Evolutionary conservation across 2,113 vertebrate species (phyloP).

Genomic region (Oreocharis arfaki): DNA sequence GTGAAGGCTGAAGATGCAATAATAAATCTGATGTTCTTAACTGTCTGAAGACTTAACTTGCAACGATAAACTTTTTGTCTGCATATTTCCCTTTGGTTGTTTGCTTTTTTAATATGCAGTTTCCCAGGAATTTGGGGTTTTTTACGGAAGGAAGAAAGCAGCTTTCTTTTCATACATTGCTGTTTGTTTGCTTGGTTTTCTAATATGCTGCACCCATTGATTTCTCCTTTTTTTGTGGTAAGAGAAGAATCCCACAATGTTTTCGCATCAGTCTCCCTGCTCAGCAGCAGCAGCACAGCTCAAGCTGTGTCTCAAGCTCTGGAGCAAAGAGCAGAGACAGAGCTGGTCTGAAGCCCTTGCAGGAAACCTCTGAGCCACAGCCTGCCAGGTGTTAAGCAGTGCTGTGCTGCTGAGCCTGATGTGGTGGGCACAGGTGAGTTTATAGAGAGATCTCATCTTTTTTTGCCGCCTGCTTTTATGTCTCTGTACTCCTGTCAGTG

Average conservation of each 20-base stretch:
- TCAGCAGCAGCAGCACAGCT: background rate
- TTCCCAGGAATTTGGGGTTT: background rate
- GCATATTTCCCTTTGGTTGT: background rate
- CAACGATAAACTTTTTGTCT: background rate
- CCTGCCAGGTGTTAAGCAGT: conserved; percentile 18
- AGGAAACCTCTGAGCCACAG: background rate
- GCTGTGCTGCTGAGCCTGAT: background rate
- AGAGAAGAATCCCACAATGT: background rate
- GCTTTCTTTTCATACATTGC: background rate
- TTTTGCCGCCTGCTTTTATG: background rate
- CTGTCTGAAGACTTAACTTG: background rate
- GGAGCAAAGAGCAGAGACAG: background rate
- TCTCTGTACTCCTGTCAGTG: background rate
- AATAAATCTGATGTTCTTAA: background rate
- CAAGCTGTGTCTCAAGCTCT: fast-evolving
- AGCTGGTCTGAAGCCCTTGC: background rate
- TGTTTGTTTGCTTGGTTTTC: background rate
- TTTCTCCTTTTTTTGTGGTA: background rate
- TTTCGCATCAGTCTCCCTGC: background rate
- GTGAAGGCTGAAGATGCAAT: background rate
- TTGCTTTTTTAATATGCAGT: background rate
- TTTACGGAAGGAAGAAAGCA: background rate
- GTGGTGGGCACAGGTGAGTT: conserved; percentile 39
- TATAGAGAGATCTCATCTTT: conserved; percentile 23
- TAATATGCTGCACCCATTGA: background rate